Percentiles rank a stretch among this genome's conserved stretches.
Evolutionary conservation across 2,113 vertebrate genomes (phyloP).

Genomic region (Cololabis saira): DNA sequence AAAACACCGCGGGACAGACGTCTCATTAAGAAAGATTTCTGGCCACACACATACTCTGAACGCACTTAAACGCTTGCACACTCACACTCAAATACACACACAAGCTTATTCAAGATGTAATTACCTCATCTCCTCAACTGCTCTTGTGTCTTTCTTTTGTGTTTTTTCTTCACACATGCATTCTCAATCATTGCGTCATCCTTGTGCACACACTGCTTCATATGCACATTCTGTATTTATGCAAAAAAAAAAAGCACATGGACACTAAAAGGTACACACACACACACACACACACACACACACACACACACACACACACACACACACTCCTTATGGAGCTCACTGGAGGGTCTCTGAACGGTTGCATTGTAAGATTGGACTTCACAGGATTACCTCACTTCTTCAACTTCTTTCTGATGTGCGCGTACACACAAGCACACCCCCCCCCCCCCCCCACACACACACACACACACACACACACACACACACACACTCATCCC

Average conservation of each 20-base stretch:
- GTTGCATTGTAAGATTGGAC: conserved; percentile 66
- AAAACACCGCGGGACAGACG: conserved; percentile 3
- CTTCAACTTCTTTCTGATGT: conserved; percentile 58
- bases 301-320: conserved; percentile 31
- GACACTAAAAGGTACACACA: conserved; percentile 24
- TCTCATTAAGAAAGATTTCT: conserved; percentile 29
- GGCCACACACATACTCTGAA: conserved; percentile 36
- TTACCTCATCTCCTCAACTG: conserved; percentile 70
- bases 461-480: conserved; percentile 1
- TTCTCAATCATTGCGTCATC: conserved; percentile 51
- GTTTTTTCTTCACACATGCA: conserved; percentile 37
- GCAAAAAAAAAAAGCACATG: conserved; percentile 19
- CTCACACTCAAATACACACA: conserved; percentile 6
- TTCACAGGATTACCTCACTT: conserved; percentile 77
- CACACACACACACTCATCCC: conserved; percentile 28
- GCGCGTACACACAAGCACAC: background rate
- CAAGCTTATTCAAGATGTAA: conserved; percentile 37
- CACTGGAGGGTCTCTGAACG: conserved; percentile 69
- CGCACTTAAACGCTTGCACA: background rate
- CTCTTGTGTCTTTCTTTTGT: conserved; percentile 55
- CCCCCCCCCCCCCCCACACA: too few relatives aligned
- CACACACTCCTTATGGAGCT: conserved; percentile 70
- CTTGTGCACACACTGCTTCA: conserved; percentile 33
- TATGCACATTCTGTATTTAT: conserved; percentile 57
- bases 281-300: conserved; percentile 27